A percentile compares a stretch with the other conserved stretches of the same genome.
phyloP scores from a whole-genome alignment of 2,797 vertebrate species.

The Chelmon rostratus region DNA sequence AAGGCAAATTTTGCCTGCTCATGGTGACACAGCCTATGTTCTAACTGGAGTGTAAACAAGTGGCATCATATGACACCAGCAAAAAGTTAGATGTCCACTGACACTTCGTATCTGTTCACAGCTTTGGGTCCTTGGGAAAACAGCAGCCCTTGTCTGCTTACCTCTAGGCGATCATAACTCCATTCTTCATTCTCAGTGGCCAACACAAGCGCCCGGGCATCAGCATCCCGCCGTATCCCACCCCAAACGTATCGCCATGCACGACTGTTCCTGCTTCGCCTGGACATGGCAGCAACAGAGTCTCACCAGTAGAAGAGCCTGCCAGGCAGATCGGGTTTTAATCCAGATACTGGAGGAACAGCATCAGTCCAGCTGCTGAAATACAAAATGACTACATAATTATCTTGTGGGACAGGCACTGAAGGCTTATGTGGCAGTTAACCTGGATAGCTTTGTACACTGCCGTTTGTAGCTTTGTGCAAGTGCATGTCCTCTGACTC shows the following conservation, averaged over 20 bases:
- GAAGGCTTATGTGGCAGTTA: not conserved
- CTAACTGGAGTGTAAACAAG: constrained; percentile 25
- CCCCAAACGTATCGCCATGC: constrained; percentile 95
- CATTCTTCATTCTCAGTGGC: constrained; percentile 85
- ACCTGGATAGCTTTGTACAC: not conserved
- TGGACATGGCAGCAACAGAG: constrained; percentile 87
- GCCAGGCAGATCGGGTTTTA: constrained; percentile 42
- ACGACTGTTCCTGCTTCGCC: constrained; percentile 91
- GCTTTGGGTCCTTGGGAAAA: not conserved
- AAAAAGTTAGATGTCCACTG: not conserved
- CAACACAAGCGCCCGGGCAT: constrained; percentile 85
- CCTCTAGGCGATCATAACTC: constrained; percentile 91
- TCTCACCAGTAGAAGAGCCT: constrained; percentile 27
- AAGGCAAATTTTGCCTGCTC: not conserved
- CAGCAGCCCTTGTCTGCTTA: constrained; percentile 63
- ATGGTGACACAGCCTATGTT: constrained; percentile 9
- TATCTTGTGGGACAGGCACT: not conserved
- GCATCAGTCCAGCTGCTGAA: constrained; percentile 60
- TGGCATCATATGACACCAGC: constrained; percentile 23
- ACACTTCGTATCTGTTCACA: not conserved
- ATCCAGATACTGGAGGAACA: constrained; percentile 47
- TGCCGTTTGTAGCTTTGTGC: not conserved
- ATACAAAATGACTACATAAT: constrained; percentile 16
- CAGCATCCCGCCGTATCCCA: constrained; percentile 89
- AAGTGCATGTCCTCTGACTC: not conserved